These are phyloP conservation scores for Gerris buenoi DNA, from an alignment of 1,140 invertebrate species.

Conservation along the genomic window DNA sequence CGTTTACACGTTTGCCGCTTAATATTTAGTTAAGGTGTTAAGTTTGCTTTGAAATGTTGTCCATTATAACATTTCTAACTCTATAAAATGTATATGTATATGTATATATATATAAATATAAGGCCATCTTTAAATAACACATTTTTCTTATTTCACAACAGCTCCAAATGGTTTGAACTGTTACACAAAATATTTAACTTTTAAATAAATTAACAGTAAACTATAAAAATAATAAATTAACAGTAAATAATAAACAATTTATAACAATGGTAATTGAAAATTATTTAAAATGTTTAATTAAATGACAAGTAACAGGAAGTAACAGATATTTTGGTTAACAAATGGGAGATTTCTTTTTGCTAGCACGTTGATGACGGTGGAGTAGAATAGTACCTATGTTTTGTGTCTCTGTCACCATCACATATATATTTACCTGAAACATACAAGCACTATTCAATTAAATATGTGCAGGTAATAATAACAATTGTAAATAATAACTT, in stretches of 20 bases:
- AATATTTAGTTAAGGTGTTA: too few relatives aligned
- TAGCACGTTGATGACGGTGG: constrained; percentile 11
- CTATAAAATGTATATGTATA: too few relatives aligned
- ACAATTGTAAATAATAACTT: neutral
- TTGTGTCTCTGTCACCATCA: constrained; percentile 54
- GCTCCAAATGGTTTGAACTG: too few relatives aligned
- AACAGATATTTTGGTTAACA: neutral
- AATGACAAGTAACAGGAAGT: neutral
- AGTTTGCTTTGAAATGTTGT: too few relatives aligned
- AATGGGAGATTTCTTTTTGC: neutral
- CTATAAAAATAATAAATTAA: neutral
- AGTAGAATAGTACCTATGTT: constrained; percentile 28
- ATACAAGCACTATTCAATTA: constrained; percentile 17
- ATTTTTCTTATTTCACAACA: too few relatives aligned
- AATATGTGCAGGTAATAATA: too few relatives aligned
- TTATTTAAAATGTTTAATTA: neutral
- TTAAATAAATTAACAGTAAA: neutral
- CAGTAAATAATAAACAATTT: neutral
- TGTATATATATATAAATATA: too few relatives aligned
- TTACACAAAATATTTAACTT: too few relatives aligned
- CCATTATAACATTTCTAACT: too few relatives aligned
- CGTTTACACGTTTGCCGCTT: too few relatives aligned
- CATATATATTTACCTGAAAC: constrained; percentile 67
- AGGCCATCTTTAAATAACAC: too few relatives aligned
- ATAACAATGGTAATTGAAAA: neutral